Conservation (phyloP, 64 coral and sea anemone genomes). For the Pachyseris speciosa region DNA sequence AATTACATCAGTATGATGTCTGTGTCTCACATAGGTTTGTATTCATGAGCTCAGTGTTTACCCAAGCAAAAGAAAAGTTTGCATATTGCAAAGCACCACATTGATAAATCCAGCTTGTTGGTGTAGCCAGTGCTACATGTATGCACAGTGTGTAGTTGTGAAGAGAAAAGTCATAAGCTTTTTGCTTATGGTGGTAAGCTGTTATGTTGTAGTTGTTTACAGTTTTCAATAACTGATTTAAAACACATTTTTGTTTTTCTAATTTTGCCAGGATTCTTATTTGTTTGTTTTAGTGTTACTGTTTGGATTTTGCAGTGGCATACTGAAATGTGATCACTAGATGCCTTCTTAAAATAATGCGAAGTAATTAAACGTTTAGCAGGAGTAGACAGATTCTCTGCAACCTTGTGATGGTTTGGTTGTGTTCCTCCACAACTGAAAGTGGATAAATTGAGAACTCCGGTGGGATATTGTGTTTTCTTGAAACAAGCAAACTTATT, state of each 20-base stretch:
- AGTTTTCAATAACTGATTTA: neutral
- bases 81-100: neutral
- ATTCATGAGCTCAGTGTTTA: constrained; percentile 4
- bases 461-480: neutral
- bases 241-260: neutral
- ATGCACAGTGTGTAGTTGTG: neutral
- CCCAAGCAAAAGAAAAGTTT: neutral
- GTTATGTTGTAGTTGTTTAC: neutral
- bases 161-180: neutral
- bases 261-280: neutral
- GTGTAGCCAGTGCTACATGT: neutral
- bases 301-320: neutral
- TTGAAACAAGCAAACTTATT: neutral
- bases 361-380: no score
- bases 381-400: no score
- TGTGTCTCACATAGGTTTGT: neutral
- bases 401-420: no score
- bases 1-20: neutral
- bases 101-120: neutral
- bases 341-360: no score
- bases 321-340: neutral
- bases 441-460: neutral
- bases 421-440: no score
- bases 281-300: neutral
- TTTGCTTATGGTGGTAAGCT: neutral